A percentile compares a stretch with the other conserved stretches of the same genome.
These are phyloP conservation scores for Frankliniella intonsa DNA, from an alignment of 2,888 invertebrate species.

Conservation along the genomic window DNA sequence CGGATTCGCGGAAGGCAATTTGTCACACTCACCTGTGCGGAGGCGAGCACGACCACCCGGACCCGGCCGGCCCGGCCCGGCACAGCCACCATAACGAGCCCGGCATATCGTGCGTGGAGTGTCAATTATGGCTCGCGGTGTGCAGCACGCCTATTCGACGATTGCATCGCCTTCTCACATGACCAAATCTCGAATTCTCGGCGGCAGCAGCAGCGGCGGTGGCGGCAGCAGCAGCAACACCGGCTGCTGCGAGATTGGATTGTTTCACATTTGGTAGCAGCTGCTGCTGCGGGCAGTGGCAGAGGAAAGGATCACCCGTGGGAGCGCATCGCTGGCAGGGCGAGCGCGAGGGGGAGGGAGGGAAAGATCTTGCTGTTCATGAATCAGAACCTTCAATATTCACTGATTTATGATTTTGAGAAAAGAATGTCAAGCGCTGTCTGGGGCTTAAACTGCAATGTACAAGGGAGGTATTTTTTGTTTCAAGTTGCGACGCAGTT, in stretches of 20 bases:
- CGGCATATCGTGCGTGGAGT: slow-evolving; percentile 21
- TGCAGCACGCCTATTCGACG: slow-evolving; percentile 13
- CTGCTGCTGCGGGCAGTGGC: background rate
- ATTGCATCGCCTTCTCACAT: slow-evolving; percentile 24
- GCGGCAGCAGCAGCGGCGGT: background rate
- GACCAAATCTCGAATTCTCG: slow-evolving; percentile 22
- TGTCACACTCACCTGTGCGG: slow-evolving; percentile 16
- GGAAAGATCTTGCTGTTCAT: too few relatives aligned
- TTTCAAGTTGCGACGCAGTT: too few relatives aligned
- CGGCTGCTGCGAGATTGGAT: background rate
- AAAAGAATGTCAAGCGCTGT: too few relatives aligned
- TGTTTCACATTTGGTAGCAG: slow-evolving; percentile 12
- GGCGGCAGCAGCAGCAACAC: too few relatives aligned
- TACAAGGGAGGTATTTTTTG: too few relatives aligned
- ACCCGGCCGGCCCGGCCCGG: background rate
- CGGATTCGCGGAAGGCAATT: slow-evolving; percentile 5
- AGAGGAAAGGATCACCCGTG: background rate
- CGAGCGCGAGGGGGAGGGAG: too few relatives aligned
- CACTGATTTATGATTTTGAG: too few relatives aligned
- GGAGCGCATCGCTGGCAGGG: background rate
- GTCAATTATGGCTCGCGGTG: slow-evolving; percentile 11
- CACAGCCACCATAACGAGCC: background rate
- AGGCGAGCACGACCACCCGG: background rate
- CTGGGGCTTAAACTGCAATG: too few relatives aligned
- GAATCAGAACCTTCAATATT: too few relatives aligned